These are phyloP conservation scores for Tricholauxania praeusta DNA, from an alignment of 2,888 invertebrate genomes.

Conservation along the genomic window DNA sequence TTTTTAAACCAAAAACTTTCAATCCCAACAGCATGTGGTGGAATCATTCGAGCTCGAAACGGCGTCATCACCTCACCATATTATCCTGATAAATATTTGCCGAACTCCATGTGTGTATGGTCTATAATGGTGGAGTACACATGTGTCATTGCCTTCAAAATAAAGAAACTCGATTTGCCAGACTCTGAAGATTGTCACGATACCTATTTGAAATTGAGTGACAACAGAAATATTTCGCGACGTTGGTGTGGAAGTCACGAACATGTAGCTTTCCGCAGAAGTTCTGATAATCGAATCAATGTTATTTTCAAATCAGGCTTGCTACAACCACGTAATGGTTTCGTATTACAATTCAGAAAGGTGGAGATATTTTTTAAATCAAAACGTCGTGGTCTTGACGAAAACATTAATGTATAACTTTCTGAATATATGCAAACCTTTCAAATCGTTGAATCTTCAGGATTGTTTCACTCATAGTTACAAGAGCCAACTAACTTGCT, in stretches of 20 bases:
- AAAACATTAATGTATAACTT: no score
- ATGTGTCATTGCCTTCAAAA: constrained; percentile 48
- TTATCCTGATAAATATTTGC: constrained; percentile 83
- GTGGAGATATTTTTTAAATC: constrained; percentile 30
- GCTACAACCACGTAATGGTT: constrained; percentile 56
- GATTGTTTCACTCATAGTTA: no score
- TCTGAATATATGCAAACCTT: no score
- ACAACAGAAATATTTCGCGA: constrained; percentile 68
- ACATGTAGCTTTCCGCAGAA: constrained; percentile 67
- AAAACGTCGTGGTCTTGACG: no score
- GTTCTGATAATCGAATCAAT: constrained; percentile 74
- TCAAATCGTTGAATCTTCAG: no score
- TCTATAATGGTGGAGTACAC: constrained; percentile 76
- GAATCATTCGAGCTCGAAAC: constrained; percentile 71
- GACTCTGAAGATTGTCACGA: constrained; percentile 73
- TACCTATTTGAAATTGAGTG: constrained; percentile 70
- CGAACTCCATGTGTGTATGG: constrained; percentile 83
- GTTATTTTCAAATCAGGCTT: constrained; percentile 75
- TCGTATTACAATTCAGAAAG: constrained; percentile 52
- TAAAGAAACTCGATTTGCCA: constrained; percentile 52
- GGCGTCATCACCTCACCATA: constrained; percentile 83
- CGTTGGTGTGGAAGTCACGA: constrained; percentile 72
- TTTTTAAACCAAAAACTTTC: no score
- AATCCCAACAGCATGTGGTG: constrained; percentile 79
- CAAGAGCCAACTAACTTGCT: no score